These are phyloP conservation scores for Hydractinia symbiolongicarpus DNA, from an alignment of 30 jellyfish, hydroid and myxozoan genomes.

Conservation along the genomic window DNA sequence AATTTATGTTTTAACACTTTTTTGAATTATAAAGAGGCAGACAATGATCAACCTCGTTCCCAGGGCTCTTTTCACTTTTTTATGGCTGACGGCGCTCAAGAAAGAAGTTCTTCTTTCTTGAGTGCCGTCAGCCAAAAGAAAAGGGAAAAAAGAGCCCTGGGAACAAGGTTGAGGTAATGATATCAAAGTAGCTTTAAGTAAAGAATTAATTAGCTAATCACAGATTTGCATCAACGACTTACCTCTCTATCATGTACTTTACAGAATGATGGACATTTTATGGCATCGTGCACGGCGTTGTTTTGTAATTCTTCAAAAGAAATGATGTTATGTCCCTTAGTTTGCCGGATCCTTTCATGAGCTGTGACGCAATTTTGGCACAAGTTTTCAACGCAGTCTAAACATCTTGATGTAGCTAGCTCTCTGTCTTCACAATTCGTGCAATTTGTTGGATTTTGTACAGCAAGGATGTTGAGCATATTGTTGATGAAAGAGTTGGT, in stretches of 20 bases:
- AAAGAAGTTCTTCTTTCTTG: too few species aligned
- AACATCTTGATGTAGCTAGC: constrained; percentile 90
- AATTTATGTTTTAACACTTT: neutral
- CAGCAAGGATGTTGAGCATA: constrained; percentile 77
- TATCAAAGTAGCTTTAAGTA: neutral
- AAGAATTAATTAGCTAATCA: neutral
- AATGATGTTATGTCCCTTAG: constrained; percentile 79
- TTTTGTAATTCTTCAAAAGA: constrained; percentile 96
- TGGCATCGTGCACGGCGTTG: constrained; percentile 86
- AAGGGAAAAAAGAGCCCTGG: too few species aligned
- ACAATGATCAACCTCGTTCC: too few species aligned
- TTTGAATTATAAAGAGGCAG: too few species aligned
- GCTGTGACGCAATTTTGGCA: constrained; percentile 94
- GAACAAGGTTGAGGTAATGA: too few species aligned
- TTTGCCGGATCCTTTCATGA: constrained; percentile 92
- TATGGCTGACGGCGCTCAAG: too few species aligned
- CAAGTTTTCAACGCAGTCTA: constrained; percentile 91
- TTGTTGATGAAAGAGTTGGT: constrained; percentile 74
- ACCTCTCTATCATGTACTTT: constrained; percentile 92
- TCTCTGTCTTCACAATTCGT: constrained; percentile 92
- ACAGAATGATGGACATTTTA: constrained; percentile 95
- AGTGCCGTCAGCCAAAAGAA: too few species aligned
- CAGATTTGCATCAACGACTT: neutral
- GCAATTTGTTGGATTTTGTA: constrained; percentile 84
- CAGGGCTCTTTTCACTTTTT: too few species aligned